Base-by-base conservation (phyloP, 2,113 vertebrate species). In the Columbina picui region DNA sequence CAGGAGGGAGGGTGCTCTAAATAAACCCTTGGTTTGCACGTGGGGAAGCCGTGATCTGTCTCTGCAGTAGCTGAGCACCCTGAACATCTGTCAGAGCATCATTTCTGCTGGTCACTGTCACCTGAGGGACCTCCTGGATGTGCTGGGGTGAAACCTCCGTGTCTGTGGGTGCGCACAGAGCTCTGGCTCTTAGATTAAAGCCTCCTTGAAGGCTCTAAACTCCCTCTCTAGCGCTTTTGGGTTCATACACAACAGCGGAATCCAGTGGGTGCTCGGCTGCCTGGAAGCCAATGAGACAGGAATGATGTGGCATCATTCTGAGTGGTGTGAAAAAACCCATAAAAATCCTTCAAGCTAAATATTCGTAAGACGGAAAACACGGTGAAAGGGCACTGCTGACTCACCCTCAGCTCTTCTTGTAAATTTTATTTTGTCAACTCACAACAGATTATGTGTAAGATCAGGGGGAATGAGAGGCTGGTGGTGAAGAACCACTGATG, bases 41-140 rank as follows among this genome's bases (percentile, higher is more conserved):
- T 26, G 27, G 15, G 30, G 70, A 49, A 79, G 27, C 53, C 15
- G 8, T 30, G 5, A 5, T 14, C 65, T 3, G 0, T n/a, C 5
- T 15, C 26, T 78, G 7, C 50, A 8, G 0, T 3, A 14, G 30
- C 38, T 38, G 47, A 76, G 22, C 16, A 15, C 23, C 22, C 47
- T 16, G 39, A 64, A 15, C 38, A 81, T 32, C 3, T 3, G 2
- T 1, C 7, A 36, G 19, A 47, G 50, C 21, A 4, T 50, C 8
- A 2, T 22, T 16, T 63, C n/a, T 47, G 56, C 78, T 65, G 65
- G 32, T 49, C 70, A 3, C 41, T 26, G 69, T 52, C 38, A 21
- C 16, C 25, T 38, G 21, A 12, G 60, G 20, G 30, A 5, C 38
- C 45, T 69, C 27, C 29, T 45, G 17, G 26, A 5, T 34, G 23